phyloP scores from a whole-genome alignment of 2,113 vertebrate genomes.

The Pseudorectes ferrugineus region DNA sequence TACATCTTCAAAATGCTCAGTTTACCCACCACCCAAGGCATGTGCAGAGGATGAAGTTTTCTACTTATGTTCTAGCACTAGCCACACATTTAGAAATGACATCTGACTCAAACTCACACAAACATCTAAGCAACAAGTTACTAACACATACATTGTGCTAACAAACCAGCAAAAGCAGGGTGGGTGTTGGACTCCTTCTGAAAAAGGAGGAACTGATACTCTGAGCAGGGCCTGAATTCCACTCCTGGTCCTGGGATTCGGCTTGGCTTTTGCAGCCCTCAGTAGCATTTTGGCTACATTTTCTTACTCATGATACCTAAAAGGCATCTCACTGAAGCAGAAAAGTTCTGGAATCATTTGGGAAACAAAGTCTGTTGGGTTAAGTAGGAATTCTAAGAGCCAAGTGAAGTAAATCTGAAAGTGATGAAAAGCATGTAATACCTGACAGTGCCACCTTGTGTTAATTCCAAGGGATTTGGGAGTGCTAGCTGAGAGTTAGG shows the following conservation, averaged over 20 bases:
- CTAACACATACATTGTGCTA: neutral
- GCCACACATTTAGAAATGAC: neutral
- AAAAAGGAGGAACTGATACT: neutral
- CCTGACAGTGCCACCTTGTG: neutral
- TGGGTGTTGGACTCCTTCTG: neutral
- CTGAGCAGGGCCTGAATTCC: neutral
- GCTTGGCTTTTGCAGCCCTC: neutral
- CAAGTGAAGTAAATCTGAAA: neutral
- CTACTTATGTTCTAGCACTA: neutral
- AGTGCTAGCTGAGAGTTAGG: neutral
- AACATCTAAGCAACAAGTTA: neutral
- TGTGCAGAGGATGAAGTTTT: neutral
- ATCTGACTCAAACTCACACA: neutral
- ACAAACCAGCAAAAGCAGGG: neutral
- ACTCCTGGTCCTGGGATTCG: too few relatives aligned
- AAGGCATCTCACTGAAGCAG: neutral
- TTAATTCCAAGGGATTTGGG: neutral
- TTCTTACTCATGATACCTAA: neutral
- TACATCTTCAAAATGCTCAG: neutral
- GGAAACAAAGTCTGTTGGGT: neutral
- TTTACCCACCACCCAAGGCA: neutral
- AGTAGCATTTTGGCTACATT: neutral
- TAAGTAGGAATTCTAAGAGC: neutral
- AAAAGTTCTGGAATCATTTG: neutral
- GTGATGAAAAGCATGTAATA: rapidly evolving